phyloP scores from a whole-genome alignment of 2,797 vertebrate species.

The Sebastolobus alascanus region DNA sequence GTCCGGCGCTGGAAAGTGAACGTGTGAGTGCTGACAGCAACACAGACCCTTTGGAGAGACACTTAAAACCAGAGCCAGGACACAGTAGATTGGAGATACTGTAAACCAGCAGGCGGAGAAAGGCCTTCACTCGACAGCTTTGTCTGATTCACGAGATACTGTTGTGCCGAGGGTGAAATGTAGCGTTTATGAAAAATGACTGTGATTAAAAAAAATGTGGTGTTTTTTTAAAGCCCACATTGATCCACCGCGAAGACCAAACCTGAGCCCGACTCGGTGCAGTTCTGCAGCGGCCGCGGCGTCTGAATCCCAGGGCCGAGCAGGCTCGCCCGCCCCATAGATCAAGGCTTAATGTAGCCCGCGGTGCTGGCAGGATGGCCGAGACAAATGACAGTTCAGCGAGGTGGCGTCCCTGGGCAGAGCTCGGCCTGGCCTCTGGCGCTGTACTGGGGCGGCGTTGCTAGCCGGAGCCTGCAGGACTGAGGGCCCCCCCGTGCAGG shows the following conservation, averaged over 20 bases:
- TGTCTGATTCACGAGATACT: constrained; percentile 48
- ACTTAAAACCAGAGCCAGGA: constrained; percentile 56
- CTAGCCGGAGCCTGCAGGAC: constrained; percentile 68
- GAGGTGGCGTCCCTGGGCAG: constrained; percentile 75
- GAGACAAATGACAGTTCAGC: constrained; percentile 82
- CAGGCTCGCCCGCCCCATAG: constrained; percentile 61
- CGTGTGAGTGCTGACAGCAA: constrained; percentile 74
- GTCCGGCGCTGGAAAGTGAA: constrained; percentile 70
- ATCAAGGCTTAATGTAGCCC: constrained; percentile 80
- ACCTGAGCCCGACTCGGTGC: neutral
- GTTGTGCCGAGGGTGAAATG: constrained; percentile 45
- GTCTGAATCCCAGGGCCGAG: constrained; percentile 50
- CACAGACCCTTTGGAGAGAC: constrained; percentile 58
- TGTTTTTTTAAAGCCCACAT: constrained; percentile 1
- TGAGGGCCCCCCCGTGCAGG: constrained; percentile 45
- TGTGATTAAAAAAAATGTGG: constrained; percentile 10
- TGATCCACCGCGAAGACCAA: constrained; percentile 5
- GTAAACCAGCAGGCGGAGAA: constrained; percentile 63
- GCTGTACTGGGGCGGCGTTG: constrained; percentile 60
- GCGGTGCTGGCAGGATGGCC: constrained; percentile 56
- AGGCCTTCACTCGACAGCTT: constrained; percentile 63
- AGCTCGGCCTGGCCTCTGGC: constrained; percentile 60
- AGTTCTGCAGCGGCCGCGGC: constrained; percentile 13
- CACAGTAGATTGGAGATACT: constrained; percentile 57
- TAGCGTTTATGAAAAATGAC: constrained; percentile 42